phyloP scores from a whole-genome alignment of 2,113 vertebrate genomes.

The Oriolus oriolus region DNA sequence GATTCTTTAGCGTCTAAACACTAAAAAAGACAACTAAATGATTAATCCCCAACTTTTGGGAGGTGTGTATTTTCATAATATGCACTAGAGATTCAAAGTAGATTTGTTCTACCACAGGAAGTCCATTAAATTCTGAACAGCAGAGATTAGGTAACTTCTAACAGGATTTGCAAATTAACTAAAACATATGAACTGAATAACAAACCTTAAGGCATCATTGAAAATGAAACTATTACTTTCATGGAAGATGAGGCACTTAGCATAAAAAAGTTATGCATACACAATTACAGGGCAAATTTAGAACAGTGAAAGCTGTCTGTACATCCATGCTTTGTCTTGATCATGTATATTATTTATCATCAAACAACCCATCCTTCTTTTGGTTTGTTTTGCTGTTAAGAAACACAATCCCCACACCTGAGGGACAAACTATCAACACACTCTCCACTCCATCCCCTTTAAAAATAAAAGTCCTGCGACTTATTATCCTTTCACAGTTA shows the following conservation, averaged over 20 bases:
- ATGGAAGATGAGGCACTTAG: background rate
- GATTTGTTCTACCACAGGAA: background rate
- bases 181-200: background rate
- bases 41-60: background rate
- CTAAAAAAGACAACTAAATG: constrained; percentile 16
- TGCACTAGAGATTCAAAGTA: background rate
- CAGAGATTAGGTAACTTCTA: background rate
- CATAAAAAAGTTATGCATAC: background rate
- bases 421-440: background rate
- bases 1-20: constrained; percentile 51
- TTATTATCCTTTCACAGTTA: background rate
- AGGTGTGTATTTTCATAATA: constrained; percentile 6
- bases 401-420: background rate
- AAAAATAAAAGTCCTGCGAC: background rate
- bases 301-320: background rate
- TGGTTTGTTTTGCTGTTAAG: background rate
- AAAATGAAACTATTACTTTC: background rate
- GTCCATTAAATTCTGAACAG: background rate
- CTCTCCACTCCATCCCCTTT: background rate
- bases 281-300: background rate
- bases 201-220: background rate
- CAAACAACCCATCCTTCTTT: background rate
- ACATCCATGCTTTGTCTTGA: background rate
- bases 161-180: background rate
- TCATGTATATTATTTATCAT: background rate